Evolutionary conservation across 1,140 invertebrate species (phyloP), one percentile per base, ranked within the genome.

Genomic region (Drosophila ambigua): DNA sequence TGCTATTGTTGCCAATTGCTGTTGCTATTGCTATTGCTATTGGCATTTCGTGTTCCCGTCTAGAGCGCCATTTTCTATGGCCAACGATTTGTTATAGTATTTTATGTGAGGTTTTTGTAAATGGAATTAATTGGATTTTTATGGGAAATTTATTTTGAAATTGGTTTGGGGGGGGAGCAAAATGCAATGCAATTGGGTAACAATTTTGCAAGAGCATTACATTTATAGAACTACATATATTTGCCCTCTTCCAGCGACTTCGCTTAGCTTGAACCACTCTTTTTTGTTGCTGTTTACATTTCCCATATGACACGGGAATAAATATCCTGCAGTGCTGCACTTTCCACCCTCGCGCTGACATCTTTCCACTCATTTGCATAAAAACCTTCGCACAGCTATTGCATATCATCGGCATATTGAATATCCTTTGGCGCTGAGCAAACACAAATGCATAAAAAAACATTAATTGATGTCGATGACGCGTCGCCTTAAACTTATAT

Each of bases 331-430:
- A 8, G 28, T 28, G 8, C 31, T 35, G 31, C 31, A 35, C 31
- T 35, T 35, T 35, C 31, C 15, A 39, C 4, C 6, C 13, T 49
- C 9, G 2, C 51, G 7, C 9, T 26, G 23, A 4, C 1, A 31
- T 53, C 52, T 58, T 58, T 11, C 54, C 15, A 1, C 24, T 63
- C 52, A 85, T 85, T 82, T 65, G 83, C 82, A 85, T 85, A 82
- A 79, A 76, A 75, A 53, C 55, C 57, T 81, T 85, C 82, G 69
- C 82, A 85, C 82, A 85, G 78, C 82, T 87, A 85, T 85, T 87
- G 65, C 82, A 85, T 73, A 35, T 46, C 52, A 61, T 58, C 16
- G 59, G 39, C 65, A 81, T 77, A 85, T 85, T 82, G 52, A 82
- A 85, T 85, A 87, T 85, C 81, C 80, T 64, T 31, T 28, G 44